These are phyloP conservation scores for Melanotaenia pygmaea DNA, from an alignment of 2,797 vertebrate species.

Conservation along the genomic window DNA sequence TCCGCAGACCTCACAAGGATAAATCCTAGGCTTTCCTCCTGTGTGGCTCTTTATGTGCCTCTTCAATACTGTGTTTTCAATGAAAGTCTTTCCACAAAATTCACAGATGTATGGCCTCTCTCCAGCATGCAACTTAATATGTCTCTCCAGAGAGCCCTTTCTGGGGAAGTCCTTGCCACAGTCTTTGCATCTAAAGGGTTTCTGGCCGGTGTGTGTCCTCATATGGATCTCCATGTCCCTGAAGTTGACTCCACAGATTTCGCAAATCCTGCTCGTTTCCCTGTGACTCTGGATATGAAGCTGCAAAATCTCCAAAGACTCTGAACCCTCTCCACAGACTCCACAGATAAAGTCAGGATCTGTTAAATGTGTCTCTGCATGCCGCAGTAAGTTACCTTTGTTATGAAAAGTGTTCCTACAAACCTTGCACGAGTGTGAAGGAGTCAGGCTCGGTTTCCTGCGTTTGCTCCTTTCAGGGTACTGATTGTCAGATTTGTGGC, in stretches of 20 bases:
- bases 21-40: conserved; percentile 57
- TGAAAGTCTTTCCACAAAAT: conserved; percentile 73
- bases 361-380: conserved; percentile 57
- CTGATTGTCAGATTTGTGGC: conserved; percentile 3
- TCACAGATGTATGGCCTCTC: conserved; percentile 70
- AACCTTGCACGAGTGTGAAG: conserved; percentile 56
- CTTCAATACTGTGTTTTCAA: conserved; percentile 64
- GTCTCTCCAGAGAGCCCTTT: conserved; percentile 66
- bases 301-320: conserved; percentile 47
- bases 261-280: conserved; percentile 48
- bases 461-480: not conserved
- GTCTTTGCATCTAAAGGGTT: conserved; percentile 66
- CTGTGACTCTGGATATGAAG: conserved; percentile 64
- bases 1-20: conserved; percentile 63
- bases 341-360: conserved; percentile 45
- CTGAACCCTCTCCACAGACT: conserved; percentile 40
- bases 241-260: conserved; percentile 59
- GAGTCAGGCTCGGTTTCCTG: conserved; percentile 27
- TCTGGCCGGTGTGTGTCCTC: conserved; percentile 55
- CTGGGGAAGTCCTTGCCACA: conserved; percentile 73
- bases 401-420: conserved; percentile 57
- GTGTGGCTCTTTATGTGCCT: conserved; percentile 72
- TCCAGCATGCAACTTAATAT: conserved; percentile 62
- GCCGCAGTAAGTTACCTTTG: conserved; percentile 60
- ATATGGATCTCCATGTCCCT: conserved; percentile 69